phyloP scores from a whole-genome alignment of 2,113 vertebrate species.

The Heterochromis multidens region DNA sequence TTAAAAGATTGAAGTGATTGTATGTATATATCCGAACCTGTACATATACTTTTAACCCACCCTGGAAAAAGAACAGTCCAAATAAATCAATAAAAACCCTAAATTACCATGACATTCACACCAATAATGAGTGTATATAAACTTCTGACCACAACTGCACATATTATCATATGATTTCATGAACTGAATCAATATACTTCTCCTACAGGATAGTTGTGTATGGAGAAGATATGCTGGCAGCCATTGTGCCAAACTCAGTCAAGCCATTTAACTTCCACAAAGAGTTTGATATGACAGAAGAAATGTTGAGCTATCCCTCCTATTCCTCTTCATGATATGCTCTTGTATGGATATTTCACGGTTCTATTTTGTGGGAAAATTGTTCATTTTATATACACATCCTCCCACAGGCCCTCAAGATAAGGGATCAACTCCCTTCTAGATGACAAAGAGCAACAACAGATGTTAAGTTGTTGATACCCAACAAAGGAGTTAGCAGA shows the following conservation, averaged over 20 bases:
- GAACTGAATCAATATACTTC: neutral
- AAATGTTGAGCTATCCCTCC: conserved; percentile 48
- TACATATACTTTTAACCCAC: too few relatives aligned
- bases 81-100: neutral
- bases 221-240: conserved; percentile 58
- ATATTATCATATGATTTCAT: neutral
- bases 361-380: neutral
- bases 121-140: neutral
- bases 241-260: conserved; percentile 72
- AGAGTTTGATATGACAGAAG: conserved; percentile 59
- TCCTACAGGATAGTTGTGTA: conserved; percentile 78
- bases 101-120: neutral
- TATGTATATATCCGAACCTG: too few relatives aligned
- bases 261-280: conserved; percentile 75
- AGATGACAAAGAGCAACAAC: neutral
- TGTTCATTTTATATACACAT: neutral
- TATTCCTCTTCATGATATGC: neutral
- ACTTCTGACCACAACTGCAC: neutral
- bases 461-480: neutral
- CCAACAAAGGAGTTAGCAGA: neutral
- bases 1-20: too few relatives aligned
- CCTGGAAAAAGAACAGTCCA: neutral
- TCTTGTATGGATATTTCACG: neutral
- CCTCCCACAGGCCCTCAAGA: conserved; percentile 45
- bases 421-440: conserved; percentile 55